Base-by-base conservation (phyloP, 2,888 invertebrate genomes). In the Meiosimyza decipiens region DNA sequence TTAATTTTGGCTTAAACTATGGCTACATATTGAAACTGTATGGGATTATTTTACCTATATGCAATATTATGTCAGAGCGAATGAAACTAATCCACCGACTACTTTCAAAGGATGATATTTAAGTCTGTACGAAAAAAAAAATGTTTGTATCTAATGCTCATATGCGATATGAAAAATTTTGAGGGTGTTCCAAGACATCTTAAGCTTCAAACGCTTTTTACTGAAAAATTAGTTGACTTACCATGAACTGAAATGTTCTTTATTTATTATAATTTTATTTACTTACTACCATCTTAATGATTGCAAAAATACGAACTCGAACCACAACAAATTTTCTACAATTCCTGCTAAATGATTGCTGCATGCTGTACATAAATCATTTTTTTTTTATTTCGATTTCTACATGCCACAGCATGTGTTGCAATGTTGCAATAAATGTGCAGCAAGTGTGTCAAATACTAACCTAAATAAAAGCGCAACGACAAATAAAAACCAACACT, bases 351-450 rank as follows among this genome's bases (percentile, higher is more conserved):
- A 60, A 33, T 60, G 60, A 3, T 47, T 12, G 54, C 49, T 40
- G 54, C 62, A 62, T 47, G 54, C 60, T 52, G 40, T 3, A 40
- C 33, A 63, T 62, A 71, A 67, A 57, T 67, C 47, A 67, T 55
- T 54, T 6, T 54, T 52, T 18, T n/a, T 22, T 18, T 7, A 59
- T 4, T 28, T 15, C 59, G 59, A 5, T 59, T 62, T 28, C 16
- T 15, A 9, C 18, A 55, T 18, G 49, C 55, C 40, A 72, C 76
- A 71, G 72, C 57, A 18, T 18, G 28, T 28, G 57, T 73, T 71
- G 59, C 75, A 77, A 79, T 79, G 79, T 76, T 70, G 80, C 76
- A 79, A 80, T 76, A 76, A 40, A 40, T 40, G 40, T 9, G 40
- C 6, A 57, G 57, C 57, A 57, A 57, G 57, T 57, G 57, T 57